phyloP scores from a whole-genome alignment of 2,888 invertebrate genomes.

The Ichneumoninae sp. region DNA sequence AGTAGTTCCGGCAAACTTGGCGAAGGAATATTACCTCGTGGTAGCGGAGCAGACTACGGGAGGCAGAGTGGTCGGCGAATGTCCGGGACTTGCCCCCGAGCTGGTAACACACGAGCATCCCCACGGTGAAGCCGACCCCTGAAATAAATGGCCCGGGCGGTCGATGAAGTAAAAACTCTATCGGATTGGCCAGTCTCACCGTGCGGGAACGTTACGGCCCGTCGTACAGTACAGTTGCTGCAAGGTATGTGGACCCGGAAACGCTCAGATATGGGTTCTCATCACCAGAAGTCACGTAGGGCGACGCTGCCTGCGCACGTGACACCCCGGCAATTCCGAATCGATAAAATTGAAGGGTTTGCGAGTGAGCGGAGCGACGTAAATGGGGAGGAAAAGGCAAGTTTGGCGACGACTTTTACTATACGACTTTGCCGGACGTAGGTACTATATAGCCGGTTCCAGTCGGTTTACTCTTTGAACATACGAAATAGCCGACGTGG shows the following conservation, averaged over 20 bases:
- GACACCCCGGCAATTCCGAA: slow-evolving; percentile 17
- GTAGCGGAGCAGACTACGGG: not conserved
- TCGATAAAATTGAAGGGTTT: slow-evolving; percentile 35
- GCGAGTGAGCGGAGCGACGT: not conserved
- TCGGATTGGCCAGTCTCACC: slow-evolving; percentile 4
- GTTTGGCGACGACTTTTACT: not conserved
- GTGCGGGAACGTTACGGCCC: not conserved
- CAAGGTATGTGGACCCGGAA: slow-evolving; percentile 10
- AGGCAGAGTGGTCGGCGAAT: slow-evolving; percentile 6
- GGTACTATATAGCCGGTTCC: not conserved
- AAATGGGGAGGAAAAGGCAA: not conserved
- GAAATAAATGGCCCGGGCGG: slow-evolving; percentile 2
- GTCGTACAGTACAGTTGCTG: not conserved
- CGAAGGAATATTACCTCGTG: slow-evolving; percentile 20
- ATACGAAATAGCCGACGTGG: not conserved
- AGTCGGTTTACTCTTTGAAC: not conserved
- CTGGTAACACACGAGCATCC: not conserved
- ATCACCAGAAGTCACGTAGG: slow-evolving; percentile 30
- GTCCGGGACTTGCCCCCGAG: not conserved
- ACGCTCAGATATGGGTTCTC: slow-evolving; percentile 23
- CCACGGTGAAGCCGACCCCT: not conserved
- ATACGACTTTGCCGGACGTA: slow-evolving; percentile 27
- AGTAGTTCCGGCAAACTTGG: slow-evolving; percentile 36
- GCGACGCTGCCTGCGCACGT: slow-evolving; percentile 23
- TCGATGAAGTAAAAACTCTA: slow-evolving; percentile 4